phyloP scores from a whole-genome alignment of 1,140 invertebrate genomes.

The Octopus sinensis region DNA sequence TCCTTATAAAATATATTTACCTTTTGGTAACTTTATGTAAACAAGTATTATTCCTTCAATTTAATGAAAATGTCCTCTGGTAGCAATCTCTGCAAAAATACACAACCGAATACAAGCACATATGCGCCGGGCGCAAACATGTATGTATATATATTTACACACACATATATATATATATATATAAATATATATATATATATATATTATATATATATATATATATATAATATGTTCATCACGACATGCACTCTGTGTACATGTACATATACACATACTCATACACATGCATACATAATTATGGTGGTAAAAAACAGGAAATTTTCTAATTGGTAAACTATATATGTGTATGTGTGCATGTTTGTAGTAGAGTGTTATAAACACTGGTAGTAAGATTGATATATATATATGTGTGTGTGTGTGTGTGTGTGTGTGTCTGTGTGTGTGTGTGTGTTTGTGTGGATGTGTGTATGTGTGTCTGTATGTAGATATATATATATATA shows the following conservation, averaged over 20 bases:
- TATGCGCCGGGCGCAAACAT: background rate
- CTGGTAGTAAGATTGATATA: too few species aligned
- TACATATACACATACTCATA: background rate
- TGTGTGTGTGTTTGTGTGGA: background rate
- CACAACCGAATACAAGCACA: background rate
- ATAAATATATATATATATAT: background rate
- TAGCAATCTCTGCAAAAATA: background rate
- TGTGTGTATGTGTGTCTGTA: background rate
- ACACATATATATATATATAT: background rate
- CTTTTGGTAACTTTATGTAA: background rate
- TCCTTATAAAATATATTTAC: background rate
- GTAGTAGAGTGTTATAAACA: background rate
- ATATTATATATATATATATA: slow-evolving; percentile 2
- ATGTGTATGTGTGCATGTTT: background rate
- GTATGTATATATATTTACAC: background rate
- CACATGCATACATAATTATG: background rate
- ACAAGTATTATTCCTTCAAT: background rate
- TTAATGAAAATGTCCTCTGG: background rate
- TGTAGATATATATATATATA: background rate
- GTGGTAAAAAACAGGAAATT: background rate
- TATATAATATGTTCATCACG: background rate
- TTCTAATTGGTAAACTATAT: background rate
- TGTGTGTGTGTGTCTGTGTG: background rate
- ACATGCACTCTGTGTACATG: background rate
- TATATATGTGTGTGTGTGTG: too few species aligned